Percentiles rank a stretch among this genome's conserved stretches.
Conservation (phyloP, 2,113 vertebrate genomes). For the Nibea coibor region DNA sequence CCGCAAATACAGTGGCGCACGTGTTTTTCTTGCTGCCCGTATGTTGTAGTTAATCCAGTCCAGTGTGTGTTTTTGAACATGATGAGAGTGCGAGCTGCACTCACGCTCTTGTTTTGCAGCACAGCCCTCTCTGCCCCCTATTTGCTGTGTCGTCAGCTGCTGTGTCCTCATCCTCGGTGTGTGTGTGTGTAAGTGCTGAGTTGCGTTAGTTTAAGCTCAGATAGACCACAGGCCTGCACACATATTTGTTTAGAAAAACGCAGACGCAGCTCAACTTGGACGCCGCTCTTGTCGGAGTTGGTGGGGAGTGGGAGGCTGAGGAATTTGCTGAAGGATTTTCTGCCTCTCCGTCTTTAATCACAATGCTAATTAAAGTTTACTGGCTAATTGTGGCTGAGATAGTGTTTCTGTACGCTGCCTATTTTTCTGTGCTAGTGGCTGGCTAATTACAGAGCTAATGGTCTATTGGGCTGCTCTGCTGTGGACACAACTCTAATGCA, state of each 20-base stretch:
- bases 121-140: slow-evolving; percentile 39
- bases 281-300: slow-evolving; percentile 70
- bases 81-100: neutral
- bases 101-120: slow-evolving; percentile 36
- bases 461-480: slow-evolving; percentile 66
- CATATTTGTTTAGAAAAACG: slow-evolving; percentile 77
- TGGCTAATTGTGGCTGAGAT: slow-evolving; percentile 79
- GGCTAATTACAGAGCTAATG: slow-evolving; percentile 80
- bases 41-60: neutral
- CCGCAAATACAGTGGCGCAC: neutral
- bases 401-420: slow-evolving; percentile 67
- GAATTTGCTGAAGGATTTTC: slow-evolving; percentile 77
- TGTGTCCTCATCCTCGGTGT: slow-evolving; percentile 48
- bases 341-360: slow-evolving; percentile 77
- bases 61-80: neutral
- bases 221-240: slow-evolving; percentile 67
- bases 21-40: neutral
- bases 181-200: slow-evolving; percentile 69
- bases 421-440: slow-evolving; percentile 49
- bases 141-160: slow-evolving; percentile 66
- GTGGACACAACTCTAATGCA: slow-evolving; percentile 65
- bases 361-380: slow-evolving; percentile 80
- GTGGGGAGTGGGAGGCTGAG: slow-evolving; percentile 54
- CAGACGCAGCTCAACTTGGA: slow-evolving; percentile 73
- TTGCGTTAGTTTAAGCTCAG: slow-evolving; percentile 67